Conservation (phyloP, 2,113 vertebrate species). For the Macheiramphus alcinus region DNA sequence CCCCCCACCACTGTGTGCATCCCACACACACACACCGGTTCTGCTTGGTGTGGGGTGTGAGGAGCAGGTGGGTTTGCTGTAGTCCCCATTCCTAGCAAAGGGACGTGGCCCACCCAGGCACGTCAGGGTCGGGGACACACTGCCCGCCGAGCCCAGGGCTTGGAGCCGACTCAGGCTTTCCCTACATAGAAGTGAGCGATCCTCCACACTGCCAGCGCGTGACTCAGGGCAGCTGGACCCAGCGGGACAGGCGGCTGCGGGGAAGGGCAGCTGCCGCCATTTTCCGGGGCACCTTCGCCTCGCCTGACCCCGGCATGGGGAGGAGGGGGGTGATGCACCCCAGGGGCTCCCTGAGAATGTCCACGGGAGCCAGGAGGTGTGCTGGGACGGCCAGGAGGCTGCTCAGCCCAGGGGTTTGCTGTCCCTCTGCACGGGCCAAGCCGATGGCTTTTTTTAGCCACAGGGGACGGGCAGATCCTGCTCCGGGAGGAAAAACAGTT, state of each 20-base stretch:
- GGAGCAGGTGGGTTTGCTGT: neutral
- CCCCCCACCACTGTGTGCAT: too few species aligned
- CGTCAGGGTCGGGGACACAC: accelerated
- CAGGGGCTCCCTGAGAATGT: neutral
- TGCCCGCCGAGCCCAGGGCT: neutral
- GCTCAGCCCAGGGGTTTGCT: neutral
- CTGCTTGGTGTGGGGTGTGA: too few species aligned
- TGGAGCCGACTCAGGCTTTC: neutral
- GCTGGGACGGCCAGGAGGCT: neutral
- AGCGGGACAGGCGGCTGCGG: neutral
- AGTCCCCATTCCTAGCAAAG: neutral
- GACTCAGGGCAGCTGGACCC: neutral
- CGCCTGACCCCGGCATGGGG: neutral
- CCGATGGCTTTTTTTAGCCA: constrained; percentile 40
- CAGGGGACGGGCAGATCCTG: neutral
- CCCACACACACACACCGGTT: too few species aligned
- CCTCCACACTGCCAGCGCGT: neutral
- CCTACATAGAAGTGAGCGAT: neutral
- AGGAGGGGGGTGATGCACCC: neutral
- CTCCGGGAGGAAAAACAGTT: neutral
- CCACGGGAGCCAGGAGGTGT: accelerated
- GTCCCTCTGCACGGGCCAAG: neutral
- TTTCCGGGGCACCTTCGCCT: neutral
- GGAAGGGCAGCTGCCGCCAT: neutral
- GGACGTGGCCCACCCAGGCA: neutral